phyloP scores from a whole-genome alignment of 2,797 vertebrate species.

The Aphelocoma californica region DNA sequence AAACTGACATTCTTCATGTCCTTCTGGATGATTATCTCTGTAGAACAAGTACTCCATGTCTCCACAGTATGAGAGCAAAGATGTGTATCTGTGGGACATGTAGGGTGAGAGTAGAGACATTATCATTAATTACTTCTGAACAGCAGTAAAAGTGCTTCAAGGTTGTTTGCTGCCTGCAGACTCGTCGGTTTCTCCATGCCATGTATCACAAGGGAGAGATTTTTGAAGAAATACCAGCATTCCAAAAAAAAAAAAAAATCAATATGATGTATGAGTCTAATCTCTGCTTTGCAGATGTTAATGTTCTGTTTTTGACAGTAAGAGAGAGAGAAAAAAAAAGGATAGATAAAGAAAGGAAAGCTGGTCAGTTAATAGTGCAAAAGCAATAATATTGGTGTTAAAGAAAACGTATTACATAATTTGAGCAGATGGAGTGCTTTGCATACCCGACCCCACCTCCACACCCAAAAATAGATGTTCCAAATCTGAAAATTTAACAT shows the following conservation, averaged over 20 bases:
- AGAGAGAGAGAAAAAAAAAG: neutral
- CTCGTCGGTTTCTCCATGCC: conserved; percentile 13
- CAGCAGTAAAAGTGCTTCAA: conserved; percentile 27
- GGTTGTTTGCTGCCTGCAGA: conserved; percentile 39
- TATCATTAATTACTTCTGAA: conserved; percentile 54
- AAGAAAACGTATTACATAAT: neutral
- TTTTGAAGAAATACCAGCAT: conserved; percentile 37
- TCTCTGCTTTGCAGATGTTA: conserved; percentile 49
- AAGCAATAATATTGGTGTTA: neutral
- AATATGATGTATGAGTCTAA: conserved; percentile 44
- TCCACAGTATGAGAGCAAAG: neutral
- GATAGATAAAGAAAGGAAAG: neutral
- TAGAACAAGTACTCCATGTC: neutral
- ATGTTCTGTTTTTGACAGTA: neutral
- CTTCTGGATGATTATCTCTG: neutral
- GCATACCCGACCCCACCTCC: neutral
- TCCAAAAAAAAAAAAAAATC: neutral
- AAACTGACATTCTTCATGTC: neutral
- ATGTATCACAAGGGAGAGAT: conserved; percentile 15
- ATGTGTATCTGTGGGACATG: neutral
- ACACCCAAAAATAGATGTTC: neutral
- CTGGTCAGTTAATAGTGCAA: neutral
- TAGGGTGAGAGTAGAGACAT: neutral
- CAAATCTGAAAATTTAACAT: neutral
- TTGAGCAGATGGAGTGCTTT: neutral